A percentile compares a stretch with the other conserved stretches of the same genome.
These are phyloP conservation scores for Pomatorhinus ruficollis DNA, from an alignment of 2,113 vertebrate genomes.

Conservation along the genomic window DNA sequence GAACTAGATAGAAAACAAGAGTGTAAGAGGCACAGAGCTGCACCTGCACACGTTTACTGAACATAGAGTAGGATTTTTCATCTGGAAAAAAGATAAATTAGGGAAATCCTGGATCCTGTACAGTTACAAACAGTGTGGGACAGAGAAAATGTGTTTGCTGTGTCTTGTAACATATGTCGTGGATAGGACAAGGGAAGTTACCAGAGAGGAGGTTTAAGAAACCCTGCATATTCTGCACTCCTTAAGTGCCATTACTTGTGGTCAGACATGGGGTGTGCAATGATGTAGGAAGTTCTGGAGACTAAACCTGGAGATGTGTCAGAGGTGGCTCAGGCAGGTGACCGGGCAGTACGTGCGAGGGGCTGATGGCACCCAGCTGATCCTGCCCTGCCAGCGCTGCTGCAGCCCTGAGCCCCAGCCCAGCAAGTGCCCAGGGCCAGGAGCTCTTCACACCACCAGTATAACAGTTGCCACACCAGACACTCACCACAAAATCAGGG, in stretches of 20 bases:
- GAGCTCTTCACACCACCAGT: not conserved
- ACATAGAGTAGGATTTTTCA: not conserved
- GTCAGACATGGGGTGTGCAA: not conserved
- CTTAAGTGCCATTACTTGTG: not conserved
- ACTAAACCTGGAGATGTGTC: not conserved
- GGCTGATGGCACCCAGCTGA: not conserved
- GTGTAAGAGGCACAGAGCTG: not conserved
- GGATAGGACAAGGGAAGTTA: not conserved
- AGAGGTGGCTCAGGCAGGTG: not conserved
- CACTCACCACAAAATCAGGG: constrained; percentile 93
- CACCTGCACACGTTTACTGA: not conserved
- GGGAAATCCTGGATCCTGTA: not conserved
- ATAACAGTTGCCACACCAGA: rapidly evolving
- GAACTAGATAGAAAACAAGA: not conserved
- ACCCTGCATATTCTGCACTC: not conserved
- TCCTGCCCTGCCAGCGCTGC: rapidly evolving
- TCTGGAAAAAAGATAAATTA: not conserved
- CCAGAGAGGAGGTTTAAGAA: not conserved
- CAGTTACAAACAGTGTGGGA: not conserved
- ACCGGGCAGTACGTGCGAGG: rapidly evolving
- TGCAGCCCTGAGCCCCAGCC: rapidly evolving
- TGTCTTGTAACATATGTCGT: not conserved
- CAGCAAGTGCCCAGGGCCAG: not conserved
- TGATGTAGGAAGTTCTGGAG: not conserved
- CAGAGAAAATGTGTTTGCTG: not conserved